Base-by-base conservation (phyloP, 2,888 invertebrate genomes). In the Hydraecia micacea region DNA sequence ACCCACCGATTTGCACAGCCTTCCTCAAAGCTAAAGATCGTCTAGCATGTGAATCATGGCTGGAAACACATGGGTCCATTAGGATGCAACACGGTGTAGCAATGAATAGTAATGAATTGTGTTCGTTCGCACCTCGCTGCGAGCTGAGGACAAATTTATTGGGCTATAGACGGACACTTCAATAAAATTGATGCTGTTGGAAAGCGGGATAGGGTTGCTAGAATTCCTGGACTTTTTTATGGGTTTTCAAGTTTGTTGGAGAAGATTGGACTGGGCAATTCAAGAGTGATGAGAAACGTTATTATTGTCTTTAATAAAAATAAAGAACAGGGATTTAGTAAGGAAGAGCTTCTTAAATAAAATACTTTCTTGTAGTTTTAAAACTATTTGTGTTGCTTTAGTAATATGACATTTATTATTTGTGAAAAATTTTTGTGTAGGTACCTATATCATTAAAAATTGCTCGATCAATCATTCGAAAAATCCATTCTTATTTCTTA, bases 71-170 rank as follows among this genome's bases (percentile, higher is more conserved):
- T 79, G 73, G 73, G 75, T 71, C 79, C 75, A 90, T 90, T 88
- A 87, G 84, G 83, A 89, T 90, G 89, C 90, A 88, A 84, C 86
- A 88, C 75, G 82, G 79, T 84, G 86, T 85, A 80, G 78, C 83
- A 85, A 90, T 90, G 89, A 90, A 89, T 90, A 87, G 87, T 85
- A 86, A 89, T 84, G 87, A 83, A 86, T 83, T 74, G 77, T 69
- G 81, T 70, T 79, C 79, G 82, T 88, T 90, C 89, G 84, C 89
- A 90, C 89, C 88, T 89, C 73, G 80, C 78, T 58, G 71, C 73
- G 75, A 73, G 78, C 68, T 69, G 67, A 49, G 68, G 85, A 89
- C 85, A 82, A 84, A 89, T 88, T 87, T 89, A 89, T 88, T 82
- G 85, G 76, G 68, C 77, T 80, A 75, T 74, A 68, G 88, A 88